Base-by-base conservation (phyloP, 1,140 invertebrate genomes). In the Drosophila paulistorum region DNA sequence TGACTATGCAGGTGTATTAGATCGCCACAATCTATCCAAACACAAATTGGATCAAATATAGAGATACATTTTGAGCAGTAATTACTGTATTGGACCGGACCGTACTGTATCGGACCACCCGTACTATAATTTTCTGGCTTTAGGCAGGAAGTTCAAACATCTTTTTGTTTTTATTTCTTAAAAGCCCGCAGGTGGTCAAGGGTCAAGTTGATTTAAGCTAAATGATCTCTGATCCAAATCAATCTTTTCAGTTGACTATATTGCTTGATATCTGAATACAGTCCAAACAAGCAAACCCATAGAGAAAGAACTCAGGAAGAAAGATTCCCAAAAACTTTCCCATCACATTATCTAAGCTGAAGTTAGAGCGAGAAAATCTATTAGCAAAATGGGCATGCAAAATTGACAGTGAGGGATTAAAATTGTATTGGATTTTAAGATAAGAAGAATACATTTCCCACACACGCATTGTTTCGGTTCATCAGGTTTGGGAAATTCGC, bases 381-480 rank as follows among this genome's bases (percentile, higher is more conserved):
- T 77, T 77, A 45, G 30, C 42, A 63, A 77, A 77, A 77, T 66
- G 66, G 65, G 59, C 74, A 39, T 77, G 62, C 37, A 65, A 57
- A 37, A 61, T 41, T 20, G 37, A 63, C 59, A 39, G 42, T 48
- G 17, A 14, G 33, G 17, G 13, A 45, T 30, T 26, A 20, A 51
- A 54, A 11, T 48, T 20, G 45, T 48, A 48, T 51, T 20, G 45
- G 17, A 48, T 48, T 20, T 48, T 48, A 20, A 23, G 20, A 23
- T 51, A 35, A 65, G 11, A 30, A 62, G 41, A 63, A 13, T 54
- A 14, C 33, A 65, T 20, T 68, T 81, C 70, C 61, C 66, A 65
- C 69, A 45, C 23, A 2, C 7, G 20, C 7, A 9, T n/a, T 33
- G 13, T 37, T 35, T 48, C 17, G 45, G 45, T 51, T 39, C 37